Base-by-base conservation (phyloP, 1,140 invertebrate species). In the Bathynomus jamesi region DNA sequence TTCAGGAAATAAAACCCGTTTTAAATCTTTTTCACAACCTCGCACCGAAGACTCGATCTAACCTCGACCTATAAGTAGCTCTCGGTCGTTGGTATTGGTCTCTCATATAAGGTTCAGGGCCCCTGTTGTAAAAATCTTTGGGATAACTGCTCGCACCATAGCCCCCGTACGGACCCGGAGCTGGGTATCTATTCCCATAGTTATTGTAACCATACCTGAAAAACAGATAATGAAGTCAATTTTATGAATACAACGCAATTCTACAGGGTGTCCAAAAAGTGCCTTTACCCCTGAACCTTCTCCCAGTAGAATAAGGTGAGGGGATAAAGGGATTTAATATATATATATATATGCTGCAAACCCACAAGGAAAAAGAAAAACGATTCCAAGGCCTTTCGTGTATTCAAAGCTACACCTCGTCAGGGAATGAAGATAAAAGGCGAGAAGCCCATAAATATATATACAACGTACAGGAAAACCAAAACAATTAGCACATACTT, bases 111-210 rank as follows among this genome's bases (percentile, higher is more conserved):
- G 70, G 63, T 21, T 71, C 64, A 60, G 62, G 30, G 27, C 65
- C 63, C 17, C 70, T 46, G 10, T 30, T 61, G 17, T 69, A 69
- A 60, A 61, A 60, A 11, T 71, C 65, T 25, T 79, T 85, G 79
- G 74, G 81, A 84, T 80, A 84, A 84, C 84, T 87, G 86, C 87
- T 76, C 2, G 28, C 63, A 8, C 61, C 63, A 40, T 61, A 70
- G 13, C 67, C 67, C 11, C 62, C 53, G 25, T 70, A 60, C 17
- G 31, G 27, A 32, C 13, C 62, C n/a, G 53, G 28, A 40, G 28
- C 68, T 17, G 24, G 27, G 28, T 69, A 69, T 29, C 67, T 53
- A 66, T 32, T 30, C 0, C 31, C 53, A 67, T 40, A 68, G 65
- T 46, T 8, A n/a, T n/a, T n/a, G 27, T 66, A 68, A 3, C 28